Base-by-base conservation (phyloP, 2,797 vertebrate genomes). In the Xiphorhynchus erythropygius region DNA sequence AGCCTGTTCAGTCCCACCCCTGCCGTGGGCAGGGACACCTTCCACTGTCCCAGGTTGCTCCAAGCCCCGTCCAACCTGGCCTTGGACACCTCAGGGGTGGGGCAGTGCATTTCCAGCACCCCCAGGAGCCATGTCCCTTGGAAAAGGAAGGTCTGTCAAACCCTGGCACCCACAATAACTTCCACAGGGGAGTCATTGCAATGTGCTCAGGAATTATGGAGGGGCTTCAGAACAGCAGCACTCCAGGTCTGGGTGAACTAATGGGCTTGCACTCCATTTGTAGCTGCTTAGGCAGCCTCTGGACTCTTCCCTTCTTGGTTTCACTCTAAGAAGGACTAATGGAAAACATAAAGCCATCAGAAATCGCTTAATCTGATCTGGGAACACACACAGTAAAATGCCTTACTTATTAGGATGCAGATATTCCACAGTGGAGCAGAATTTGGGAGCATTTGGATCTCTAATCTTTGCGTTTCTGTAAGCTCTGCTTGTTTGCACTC, bases 321-420 rank as follows among this genome's bases (percentile, higher is more conserved):
- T 79, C 49, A 19, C 17, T 33, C 6, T n/a, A 22, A 71, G 57
- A 63, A 83, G 41, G 60, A 62, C 7, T 15, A 68, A 62, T 68
- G 44, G 50, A 82, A 73, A 50, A 35, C 22, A 23, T 15, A 7
- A 81, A 78, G 18, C 32, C 22, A 23, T 63, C 23, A 41, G 68
- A 77, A 93, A 76, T 70, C 42, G 55, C 24, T 80, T 46, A 21
- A 32, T 44, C 52, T 49, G 42, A 28, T 80, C 35, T 80, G 49
- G 18, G 33, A 74, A 16, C 5, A 4, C 0, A 0, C 3, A 6
- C 42, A 14, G 59, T 50, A 13, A 62, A 83, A 47, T 50, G 37
- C 44, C n/a, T 68, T 67, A 2, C 8, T 77, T 57, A 39, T 2
- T 50, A 28, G 74, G 60, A 39, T 71, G 14, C 13, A 13, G 52